Conservation (phyloP, 2,888 invertebrate species). For the Pegoplata infirma region DNA sequence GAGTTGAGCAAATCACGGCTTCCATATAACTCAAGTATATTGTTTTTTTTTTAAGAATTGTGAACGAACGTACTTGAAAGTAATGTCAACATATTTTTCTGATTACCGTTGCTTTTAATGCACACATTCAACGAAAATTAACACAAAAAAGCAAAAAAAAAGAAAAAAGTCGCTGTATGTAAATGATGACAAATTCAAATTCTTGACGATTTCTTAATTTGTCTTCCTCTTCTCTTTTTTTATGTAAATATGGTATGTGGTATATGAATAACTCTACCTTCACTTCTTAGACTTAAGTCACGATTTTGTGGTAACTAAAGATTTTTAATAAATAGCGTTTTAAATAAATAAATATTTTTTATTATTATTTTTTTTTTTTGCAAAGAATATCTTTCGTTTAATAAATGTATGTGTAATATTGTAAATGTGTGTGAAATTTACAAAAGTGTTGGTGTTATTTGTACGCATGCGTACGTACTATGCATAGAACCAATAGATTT, state of each 20-base stretch:
- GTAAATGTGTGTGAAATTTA: too few species aligned
- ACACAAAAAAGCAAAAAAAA: too few species aligned
- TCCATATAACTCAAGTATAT: not conserved
- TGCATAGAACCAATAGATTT: too few species aligned
- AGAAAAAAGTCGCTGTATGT: not conserved
- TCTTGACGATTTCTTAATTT: not conserved
- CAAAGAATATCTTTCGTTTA: too few species aligned
- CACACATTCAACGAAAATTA: not conserved
- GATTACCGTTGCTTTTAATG: slow-evolving; percentile 3
- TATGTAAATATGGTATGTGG: too few species aligned
- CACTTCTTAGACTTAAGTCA: not conserved
- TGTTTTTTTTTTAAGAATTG: slow-evolving; percentile 9
- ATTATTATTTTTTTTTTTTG: too few species aligned
- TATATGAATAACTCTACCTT: too few species aligned
- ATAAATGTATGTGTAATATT: too few species aligned
- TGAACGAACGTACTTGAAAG: slow-evolving; percentile 37
- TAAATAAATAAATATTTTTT: not conserved
- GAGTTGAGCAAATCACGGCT: not conserved
- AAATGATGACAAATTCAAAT: slow-evolving; percentile 17
- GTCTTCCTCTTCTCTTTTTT: not conserved
- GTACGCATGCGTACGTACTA: too few species aligned
- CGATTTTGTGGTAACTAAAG: not conserved
- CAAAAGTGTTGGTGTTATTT: too few species aligned
- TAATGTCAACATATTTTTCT: slow-evolving; percentile 6
- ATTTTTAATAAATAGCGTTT: not conserved